A percentile compares a stretch with the other conserved stretches of the same genome.
Evolutionary conservation across 2,888 invertebrate genomes (phyloP).

Genomic region (Drosophila meridionalis): DNA sequence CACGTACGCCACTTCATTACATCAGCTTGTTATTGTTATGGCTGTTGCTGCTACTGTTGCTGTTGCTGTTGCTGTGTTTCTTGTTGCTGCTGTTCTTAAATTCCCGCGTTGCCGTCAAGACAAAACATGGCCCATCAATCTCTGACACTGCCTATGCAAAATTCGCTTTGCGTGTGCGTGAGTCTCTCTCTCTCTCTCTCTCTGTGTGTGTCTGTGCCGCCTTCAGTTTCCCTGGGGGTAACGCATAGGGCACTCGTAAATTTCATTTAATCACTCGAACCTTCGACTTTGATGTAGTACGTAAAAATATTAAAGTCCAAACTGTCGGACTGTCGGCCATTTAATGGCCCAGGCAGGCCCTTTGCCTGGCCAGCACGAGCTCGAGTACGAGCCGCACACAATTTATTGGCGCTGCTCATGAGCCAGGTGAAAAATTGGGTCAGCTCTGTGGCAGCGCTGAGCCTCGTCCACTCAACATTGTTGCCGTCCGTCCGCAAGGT

Average conservation of each 20-base stretch:
- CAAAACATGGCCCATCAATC: slow-evolving; percentile 60
- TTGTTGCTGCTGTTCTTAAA: slow-evolving; percentile 36
- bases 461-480: not conserved
- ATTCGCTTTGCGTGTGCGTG: slow-evolving; percentile 10
- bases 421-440: slow-evolving; percentile 59
- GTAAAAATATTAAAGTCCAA: slow-evolving; percentile 61
- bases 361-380: slow-evolving; percentile 2
- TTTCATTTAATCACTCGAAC: slow-evolving; percentile 65
- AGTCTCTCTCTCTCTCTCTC: not conserved
- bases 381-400: slow-evolving; percentile 18
- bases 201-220: not conserved
- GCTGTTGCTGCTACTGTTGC: slow-evolving; percentile 6
- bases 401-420: slow-evolving; percentile 55
- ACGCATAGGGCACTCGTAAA: slow-evolving; percentile 51
- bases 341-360: slow-evolving; percentile 41
- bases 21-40: slow-evolving; percentile 55
- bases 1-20: slow-evolving; percentile 46
- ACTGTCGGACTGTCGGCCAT: slow-evolving; percentile 60
- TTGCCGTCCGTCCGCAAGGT: slow-evolving; percentile 24
- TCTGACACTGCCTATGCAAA: slow-evolving; percentile 63
- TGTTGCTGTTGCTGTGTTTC: slow-evolving; percentile 2
- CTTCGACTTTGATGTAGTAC: slow-evolving; percentile 62
- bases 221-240: slow-evolving; percentile 19
- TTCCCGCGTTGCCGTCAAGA: slow-evolving; percentile 50
- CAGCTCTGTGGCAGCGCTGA: slow-evolving; percentile 31